Percentiles rank a stretch among this genome's conserved stretches.
These are phyloP conservation scores for Megalops cyprinoides DNA, from an alignment of 2,797 vertebrate species.

Conservation along the genomic window DNA sequence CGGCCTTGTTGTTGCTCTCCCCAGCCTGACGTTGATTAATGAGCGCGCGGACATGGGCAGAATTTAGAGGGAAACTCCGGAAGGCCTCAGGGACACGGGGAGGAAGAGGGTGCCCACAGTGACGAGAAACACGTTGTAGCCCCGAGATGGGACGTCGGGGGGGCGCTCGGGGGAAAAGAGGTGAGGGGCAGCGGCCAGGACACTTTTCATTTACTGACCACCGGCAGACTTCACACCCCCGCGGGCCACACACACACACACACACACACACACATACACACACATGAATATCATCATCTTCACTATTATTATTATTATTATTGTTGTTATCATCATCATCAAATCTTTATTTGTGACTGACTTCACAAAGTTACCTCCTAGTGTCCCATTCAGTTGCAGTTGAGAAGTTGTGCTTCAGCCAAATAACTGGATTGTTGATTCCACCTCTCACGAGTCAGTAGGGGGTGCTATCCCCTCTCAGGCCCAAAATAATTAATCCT, in stretches of 20 bases:
- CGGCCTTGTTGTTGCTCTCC: slow-evolving; percentile 89
- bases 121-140: slow-evolving; percentile 42
- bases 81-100: slow-evolving; percentile 76
- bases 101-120: slow-evolving; percentile 67
- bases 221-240: neutral
- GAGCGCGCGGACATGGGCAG: slow-evolving; percentile 88
- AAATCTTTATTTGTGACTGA: neutral
- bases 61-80: slow-evolving; percentile 77
- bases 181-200: neutral
- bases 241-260: neutral
- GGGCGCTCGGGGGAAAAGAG: neutral
- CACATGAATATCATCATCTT: too few species aligned
- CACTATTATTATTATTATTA: neutral
- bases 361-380: neutral
- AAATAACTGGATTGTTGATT: neutral
- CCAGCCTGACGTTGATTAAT: slow-evolving; percentile 98
- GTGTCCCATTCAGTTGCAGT: neutral
- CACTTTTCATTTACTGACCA: slow-evolving; percentile 20
- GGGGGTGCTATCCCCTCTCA: neutral
- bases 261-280: too few species aligned
- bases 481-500: neutral
- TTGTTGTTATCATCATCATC: neutral
- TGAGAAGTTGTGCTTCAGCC: neutral
- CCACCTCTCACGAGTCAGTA: neutral
- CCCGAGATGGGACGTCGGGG: neutral